Evolutionary conservation across 2,888 invertebrate genomes (phyloP), one percentile per base, ranked within the genome.

Genomic region (Stomorhina lunata): DNA sequence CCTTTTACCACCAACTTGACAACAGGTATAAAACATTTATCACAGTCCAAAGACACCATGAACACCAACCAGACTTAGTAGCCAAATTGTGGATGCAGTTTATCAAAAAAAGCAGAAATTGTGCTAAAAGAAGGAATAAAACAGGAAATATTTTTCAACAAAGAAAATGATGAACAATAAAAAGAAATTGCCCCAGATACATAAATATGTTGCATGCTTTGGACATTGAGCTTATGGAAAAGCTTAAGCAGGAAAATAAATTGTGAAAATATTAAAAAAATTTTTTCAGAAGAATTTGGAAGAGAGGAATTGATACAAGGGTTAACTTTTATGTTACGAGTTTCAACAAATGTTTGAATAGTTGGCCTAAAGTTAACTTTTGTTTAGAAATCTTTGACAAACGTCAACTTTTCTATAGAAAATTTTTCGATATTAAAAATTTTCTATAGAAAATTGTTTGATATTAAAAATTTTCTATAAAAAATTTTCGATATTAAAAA

Each of bases 1-100:
- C 43, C 6, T 68, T 61, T 17, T n/a, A n/a, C n/a, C n/a, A n/a
- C 20, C 69, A 63, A n/a, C 63, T 69, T 63, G 69, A 78, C 78
- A 78, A 78, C 78, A 78, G 78, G 78, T 76, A 73, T 66, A 71
- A 22, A 37, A 63, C 50, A 78, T 78, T 71, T 71, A 78, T 71
- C 37, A 78, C 25, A 55, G 53, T 45, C 43, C 55, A 61, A 68
- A 25, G 4, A 27, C 29, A 40, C 22, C 45, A 76, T 15, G 68
- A 76, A 50, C 61, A 71, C 53, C 78, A 68, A 71, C 53, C 78
- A 68, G 53, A 55, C 78, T 5, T 66, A 1, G n/a, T 45, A 45
- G 69, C 63, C 45, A 55, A 78, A 78, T 45, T 63, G 55, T 22
- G 55, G 20, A 63, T 63, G 61, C 69, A 78, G n/a, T 78, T 71